Evolutionary conservation across 2,113 vertebrate genomes (phyloP).

Genomic region (Paralichthys olivaceus): DNA sequence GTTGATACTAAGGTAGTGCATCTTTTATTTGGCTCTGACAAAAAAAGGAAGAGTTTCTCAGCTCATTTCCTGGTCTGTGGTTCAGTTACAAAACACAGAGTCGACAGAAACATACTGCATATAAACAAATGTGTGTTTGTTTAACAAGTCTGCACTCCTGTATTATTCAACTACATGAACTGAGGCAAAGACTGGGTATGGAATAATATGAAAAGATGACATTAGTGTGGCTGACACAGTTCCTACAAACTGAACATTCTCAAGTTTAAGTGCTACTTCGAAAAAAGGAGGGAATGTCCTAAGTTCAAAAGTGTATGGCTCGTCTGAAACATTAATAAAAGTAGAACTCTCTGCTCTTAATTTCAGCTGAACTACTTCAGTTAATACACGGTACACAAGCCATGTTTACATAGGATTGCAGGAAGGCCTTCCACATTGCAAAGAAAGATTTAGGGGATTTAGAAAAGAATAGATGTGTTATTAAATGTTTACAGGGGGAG

Average conservation of each 20-base stretch:
- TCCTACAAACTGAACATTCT: not conserved
- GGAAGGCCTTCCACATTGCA: constrained; percentile 44
- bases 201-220: not conserved
- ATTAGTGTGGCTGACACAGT: not conserved
- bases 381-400: constrained; percentile 44
- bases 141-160: not conserved
- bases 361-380: constrained; percentile 36
- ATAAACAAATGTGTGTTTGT: not conserved
- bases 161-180: not conserved
- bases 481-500: constrained; percentile 23
- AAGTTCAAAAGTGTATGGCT: constrained; percentile 56
- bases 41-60: no score
- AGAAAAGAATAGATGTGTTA: constrained; percentile 44
- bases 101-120: not conserved
- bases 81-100: not conserved
- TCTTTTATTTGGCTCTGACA: not conserved
- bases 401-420: constrained; percentile 59
- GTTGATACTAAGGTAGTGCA: not conserved
- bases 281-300: not conserved
- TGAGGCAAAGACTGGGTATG: not conserved
- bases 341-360: constrained; percentile 8
- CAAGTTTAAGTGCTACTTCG: no score
- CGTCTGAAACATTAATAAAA: constrained; percentile 23
- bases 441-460: constrained; percentile 48
- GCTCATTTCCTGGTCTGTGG: not conserved